phyloP scores from a whole-genome alignment of 2,888 invertebrate species.

The Melolontha melolontha region DNA sequence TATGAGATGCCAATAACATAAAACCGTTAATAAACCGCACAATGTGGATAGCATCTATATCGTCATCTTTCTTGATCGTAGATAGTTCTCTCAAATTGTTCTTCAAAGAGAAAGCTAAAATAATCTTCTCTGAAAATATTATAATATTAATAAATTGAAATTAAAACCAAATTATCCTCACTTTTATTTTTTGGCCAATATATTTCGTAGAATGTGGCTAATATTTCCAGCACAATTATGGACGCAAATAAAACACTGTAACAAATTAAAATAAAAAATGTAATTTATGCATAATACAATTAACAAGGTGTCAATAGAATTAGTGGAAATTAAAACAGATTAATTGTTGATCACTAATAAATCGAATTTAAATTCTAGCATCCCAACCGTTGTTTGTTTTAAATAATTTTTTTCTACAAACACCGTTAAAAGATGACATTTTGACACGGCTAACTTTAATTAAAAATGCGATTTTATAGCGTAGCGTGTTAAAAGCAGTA shows the following conservation, averaged over 20 bases:
- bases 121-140: slow-evolving; percentile 65
- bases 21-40: slow-evolving; percentile 75
- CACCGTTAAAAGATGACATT: too few species aligned
- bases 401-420: too few species aligned
- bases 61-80: slow-evolving; percentile 68
- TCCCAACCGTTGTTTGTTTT: too few species aligned
- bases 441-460: too few species aligned
- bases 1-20: slow-evolving; percentile 74
- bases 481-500: too few species aligned
- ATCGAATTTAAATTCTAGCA: too few species aligned
- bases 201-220: slow-evolving; percentile 58
- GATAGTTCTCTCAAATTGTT: slow-evolving; percentile 71
- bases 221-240: slow-evolving; percentile 55
- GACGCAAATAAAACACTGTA: slow-evolving; percentile 57
- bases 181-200: slow-evolving; percentile 53
- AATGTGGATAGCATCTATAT: slow-evolving; percentile 75
- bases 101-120: slow-evolving; percentile 73
- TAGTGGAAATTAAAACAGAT: too few species aligned
- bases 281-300: not conserved
- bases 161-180: slow-evolving; percentile 49
- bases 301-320: too few species aligned
- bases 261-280: slow-evolving; percentile 14
- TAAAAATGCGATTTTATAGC: too few species aligned
- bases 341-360: too few species aligned
- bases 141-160: not conserved